Evolutionary conservation across 2,888 invertebrate genomes (phyloP).

Genomic region (Diplolepis rosae): DNA sequence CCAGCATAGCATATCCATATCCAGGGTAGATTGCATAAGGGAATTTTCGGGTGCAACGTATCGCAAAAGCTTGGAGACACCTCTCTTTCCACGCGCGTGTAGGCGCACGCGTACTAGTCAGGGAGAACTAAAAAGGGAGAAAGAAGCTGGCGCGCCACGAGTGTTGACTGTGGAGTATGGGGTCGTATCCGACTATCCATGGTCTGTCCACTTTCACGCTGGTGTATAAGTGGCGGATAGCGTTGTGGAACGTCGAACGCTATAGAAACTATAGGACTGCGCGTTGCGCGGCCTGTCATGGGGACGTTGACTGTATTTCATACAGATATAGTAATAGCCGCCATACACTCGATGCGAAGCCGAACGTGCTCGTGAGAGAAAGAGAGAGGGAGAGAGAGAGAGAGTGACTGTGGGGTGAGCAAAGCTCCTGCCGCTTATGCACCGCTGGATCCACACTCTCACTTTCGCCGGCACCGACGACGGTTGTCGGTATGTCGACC

Average conservation of each 20-base stretch:
- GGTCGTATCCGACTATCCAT: constrained; percentile 15
- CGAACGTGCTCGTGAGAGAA: constrained; percentile 20
- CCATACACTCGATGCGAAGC: background rate
- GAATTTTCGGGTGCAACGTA: constrained; percentile 19
- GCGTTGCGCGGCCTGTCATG: constrained; percentile 50
- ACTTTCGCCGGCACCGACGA: constrained; percentile 71
- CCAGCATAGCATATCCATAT: too few relatives aligned
- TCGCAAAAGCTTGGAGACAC: constrained; percentile 18
- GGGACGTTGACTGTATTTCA: constrained; percentile 15
- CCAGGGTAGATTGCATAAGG: background rate
- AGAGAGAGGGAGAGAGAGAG: background rate
- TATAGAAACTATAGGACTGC: constrained; percentile 56
- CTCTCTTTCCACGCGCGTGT: constrained; percentile 9
- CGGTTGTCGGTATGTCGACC: constrained; percentile 57
- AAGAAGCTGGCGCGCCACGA: constrained; percentile 5
- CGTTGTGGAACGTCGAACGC: constrained; percentile 52
- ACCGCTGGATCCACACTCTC: constrained; percentile 68
- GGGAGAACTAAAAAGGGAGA: background rate
- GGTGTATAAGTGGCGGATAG: background rate
- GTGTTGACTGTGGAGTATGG: constrained; percentile 3
- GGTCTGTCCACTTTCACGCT: constrained; percentile 16
- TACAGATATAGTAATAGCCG: constrained; percentile 13
- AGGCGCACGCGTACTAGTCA: constrained; percentile 21
- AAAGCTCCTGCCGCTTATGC: constrained; percentile 56
- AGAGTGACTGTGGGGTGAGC: constrained; percentile 32